Conservation (phyloP, 2,888 invertebrate genomes). For the Baronia brevicornis region DNA sequence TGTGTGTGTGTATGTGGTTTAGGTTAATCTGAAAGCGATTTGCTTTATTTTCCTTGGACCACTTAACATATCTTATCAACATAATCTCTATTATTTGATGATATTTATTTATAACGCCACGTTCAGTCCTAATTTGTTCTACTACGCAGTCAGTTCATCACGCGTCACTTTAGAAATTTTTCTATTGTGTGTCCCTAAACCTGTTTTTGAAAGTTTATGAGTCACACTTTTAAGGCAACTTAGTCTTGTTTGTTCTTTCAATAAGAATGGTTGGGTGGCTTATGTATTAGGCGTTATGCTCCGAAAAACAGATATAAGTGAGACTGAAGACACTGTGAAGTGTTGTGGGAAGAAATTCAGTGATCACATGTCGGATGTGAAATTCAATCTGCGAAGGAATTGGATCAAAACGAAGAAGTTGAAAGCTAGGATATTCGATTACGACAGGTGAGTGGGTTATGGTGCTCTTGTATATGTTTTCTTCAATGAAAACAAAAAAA, state of each 20-base stretch:
- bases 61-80: slow-evolving; percentile 57
- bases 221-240: slow-evolving; percentile 19
- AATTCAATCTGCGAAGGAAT: slow-evolving; percentile 37
- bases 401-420: slow-evolving; percentile 50
- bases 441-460: slow-evolving; percentile 57
- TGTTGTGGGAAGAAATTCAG: slow-evolving; percentile 40
- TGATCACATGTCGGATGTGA: slow-evolving; percentile 35
- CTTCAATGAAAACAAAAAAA: too few relatives aligned
- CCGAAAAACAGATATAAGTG: slow-evolving; percentile 15
- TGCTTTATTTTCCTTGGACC: slow-evolving; percentile 56
- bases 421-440: slow-evolving; percentile 34
- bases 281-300: too few relatives aligned
- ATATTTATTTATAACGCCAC: slow-evolving; percentile 17
- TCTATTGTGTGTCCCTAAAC: slow-evolving; percentile 20
- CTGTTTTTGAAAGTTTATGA: slow-evolving; percentile 22
- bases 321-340: slow-evolving; percentile 30
- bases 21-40: too few relatives aligned
- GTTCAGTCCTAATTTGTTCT: slow-evolving; percentile 13
- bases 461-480: too few relatives aligned
- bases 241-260: slow-evolving; percentile 27
- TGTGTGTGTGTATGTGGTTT: too few relatives aligned
- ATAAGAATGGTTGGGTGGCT: slow-evolving; percentile 17
- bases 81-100: slow-evolving; percentile 24
- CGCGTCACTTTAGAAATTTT: slow-evolving; percentile 10
- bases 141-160: neutral